A percentile compares a stretch with the other conserved stretches of the same genome.
Evolutionary conservation across 2,113 vertebrate genomes (phyloP).

Genomic region (Eurystomus gularis): DNA sequence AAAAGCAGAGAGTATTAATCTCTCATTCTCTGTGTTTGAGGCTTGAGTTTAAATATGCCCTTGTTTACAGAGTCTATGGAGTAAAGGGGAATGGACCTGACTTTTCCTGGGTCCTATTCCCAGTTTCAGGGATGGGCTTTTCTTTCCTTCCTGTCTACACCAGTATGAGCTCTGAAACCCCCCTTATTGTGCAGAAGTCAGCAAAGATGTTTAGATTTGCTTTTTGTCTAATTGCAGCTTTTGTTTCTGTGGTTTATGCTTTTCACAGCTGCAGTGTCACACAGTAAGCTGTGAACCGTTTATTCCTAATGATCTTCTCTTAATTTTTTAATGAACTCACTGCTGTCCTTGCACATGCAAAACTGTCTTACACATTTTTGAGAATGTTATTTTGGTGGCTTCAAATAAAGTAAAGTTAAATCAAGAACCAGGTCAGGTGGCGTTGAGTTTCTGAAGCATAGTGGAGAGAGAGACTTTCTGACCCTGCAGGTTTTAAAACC

Average conservation of each 20-base stretch:
- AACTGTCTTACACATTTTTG: neutral
- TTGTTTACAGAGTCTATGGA: neutral
- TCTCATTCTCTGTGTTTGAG: neutral
- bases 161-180: neutral
- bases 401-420: neutral
- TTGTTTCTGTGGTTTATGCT: neutral
- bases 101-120: neutral
- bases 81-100: neutral
- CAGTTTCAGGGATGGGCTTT: neutral
- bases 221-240: neutral
- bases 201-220: neutral
- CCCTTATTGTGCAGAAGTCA: neutral
- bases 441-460: neutral
- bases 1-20: neutral
- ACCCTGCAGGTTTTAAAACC: neutral
- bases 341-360: neutral
- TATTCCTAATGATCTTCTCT: neutral
- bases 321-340: neutral
- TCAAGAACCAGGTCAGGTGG: neutral
- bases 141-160: neutral
- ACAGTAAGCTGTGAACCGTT: neutral
- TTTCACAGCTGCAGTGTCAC: neutral
- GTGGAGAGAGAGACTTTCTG: neutral
- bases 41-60: neutral
- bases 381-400: neutral